Base-by-base conservation (phyloP, 2,888 invertebrate genomes). In the Lycophotia porphyrea region DNA sequence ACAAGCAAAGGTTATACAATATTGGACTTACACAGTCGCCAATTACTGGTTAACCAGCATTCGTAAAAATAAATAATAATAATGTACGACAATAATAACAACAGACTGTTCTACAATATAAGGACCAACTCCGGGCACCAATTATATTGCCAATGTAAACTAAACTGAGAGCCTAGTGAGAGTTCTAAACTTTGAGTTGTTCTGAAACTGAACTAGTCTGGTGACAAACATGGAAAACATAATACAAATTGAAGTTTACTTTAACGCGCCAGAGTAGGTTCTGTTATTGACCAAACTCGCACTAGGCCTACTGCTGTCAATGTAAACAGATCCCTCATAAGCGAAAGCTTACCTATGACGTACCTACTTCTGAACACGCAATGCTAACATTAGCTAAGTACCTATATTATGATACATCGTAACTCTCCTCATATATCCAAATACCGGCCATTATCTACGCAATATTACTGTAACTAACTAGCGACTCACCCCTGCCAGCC, bases 361-460 rank as follows among this genome's bases (percentile, higher is more conserved):
- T 52, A 31, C 49, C 39, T 18, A 31, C 55, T 34, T 18, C 5
- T 24, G 27, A n/a, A 64, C 84, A 84, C 84, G 84, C 87, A 52
- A 86, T 66, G 9, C 72, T 63, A 36, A 47, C 65, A 81, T 86
- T 81, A 84, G 9, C 34, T 5, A 21, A 64, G 36, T 73, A 18
- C 24, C 18, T n/a, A 36, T 13, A 31, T 18, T 42, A 55, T 58
- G 65, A 36, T n/a, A 1, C 34, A 24, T 42, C 8, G 31, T 44
- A 61, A 34, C 36, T 36, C 42, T 67, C 55, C 13, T 27, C 60
- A 64, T n/a, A n/a, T n/a, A n/a, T n/a, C n/a, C n/a, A 15, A 67
- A 67, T 44, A 67, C 31, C 69, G 18, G 31, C 13, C 42, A 58
- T 69, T 67, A 49, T 55, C 39, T 52, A 63, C n/a, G 27, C 36